These are phyloP conservation scores for Lithophane leautieri DNA, from an alignment of 2,888 invertebrate species.

Conservation along the genomic window DNA sequence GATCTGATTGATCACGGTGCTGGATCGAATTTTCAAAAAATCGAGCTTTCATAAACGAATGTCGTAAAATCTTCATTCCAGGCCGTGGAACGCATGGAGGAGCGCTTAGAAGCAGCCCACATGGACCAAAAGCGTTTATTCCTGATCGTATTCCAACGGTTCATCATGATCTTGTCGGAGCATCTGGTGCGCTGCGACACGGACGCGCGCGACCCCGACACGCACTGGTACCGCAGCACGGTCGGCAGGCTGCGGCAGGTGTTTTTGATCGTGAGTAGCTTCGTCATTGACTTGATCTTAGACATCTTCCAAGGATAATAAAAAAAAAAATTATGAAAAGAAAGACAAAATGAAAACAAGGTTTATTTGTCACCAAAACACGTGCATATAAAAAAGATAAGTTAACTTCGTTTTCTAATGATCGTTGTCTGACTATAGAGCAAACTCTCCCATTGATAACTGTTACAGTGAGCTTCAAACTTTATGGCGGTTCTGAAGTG, in stretches of 20 bases:
- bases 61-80: constrained; percentile 75
- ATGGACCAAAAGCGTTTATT: constrained; percentile 99
- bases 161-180: constrained; percentile 99
- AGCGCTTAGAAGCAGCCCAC: constrained; percentile 97
- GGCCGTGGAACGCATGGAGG: constrained; percentile 98
- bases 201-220: constrained; percentile 97
- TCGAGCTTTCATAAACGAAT: not conserved
- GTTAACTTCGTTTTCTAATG: too few relatives aligned
- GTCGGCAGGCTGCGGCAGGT: constrained; percentile 98
- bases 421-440: not conserved
- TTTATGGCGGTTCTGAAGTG: too few relatives aligned
- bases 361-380: too few relatives aligned
- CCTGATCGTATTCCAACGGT: constrained; percentile 98
- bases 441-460: not conserved
- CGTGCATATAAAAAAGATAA: too few relatives aligned
- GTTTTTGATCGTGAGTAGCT: constrained; percentile 95
- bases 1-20: too few relatives aligned
- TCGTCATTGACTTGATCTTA: not conserved
- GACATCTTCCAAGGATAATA: too few relatives aligned
- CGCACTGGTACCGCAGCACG: constrained; percentile 99
- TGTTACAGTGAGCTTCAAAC: not conserved
- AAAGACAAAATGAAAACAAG: too few relatives aligned
- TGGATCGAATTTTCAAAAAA: not conserved
- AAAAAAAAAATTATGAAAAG: not conserved
- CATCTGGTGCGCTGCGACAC: constrained; percentile 98